Evolutionary conservation across 2,797 vertebrate species (phyloP).

Genomic region (Clarias platycephalus): DNA sequence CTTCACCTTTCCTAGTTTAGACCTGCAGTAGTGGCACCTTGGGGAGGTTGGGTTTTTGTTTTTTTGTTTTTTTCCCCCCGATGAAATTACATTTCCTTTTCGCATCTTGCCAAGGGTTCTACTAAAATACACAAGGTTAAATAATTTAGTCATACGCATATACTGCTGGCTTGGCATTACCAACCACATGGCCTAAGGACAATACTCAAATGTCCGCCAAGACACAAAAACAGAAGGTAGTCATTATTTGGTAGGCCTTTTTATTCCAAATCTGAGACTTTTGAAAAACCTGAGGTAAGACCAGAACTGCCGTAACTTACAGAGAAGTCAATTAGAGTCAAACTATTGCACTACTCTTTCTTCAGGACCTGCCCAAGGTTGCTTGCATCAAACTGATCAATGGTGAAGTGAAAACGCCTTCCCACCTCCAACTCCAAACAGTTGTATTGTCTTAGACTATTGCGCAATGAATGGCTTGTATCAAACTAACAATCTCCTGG

Average conservation of each 20-base stretch:
- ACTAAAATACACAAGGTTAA: neutral
- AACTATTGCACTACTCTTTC: neutral
- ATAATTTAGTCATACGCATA: neutral
- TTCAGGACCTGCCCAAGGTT: neutral
- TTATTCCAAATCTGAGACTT: neutral
- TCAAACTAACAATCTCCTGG: neutral
- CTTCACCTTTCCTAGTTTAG: slow-evolving; percentile 26
- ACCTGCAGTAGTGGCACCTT: neutral
- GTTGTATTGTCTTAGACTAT: neutral
- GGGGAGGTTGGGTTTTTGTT: neutral
- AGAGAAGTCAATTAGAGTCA: neutral
- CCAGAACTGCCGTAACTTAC: neutral
- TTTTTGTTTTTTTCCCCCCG: neutral
- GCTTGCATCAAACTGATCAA: neutral
- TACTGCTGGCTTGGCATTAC: neutral
- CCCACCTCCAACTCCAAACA: neutral
- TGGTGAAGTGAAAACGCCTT: too few relatives aligned
- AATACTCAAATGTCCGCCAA: neutral
- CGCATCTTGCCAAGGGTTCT: slow-evolving; percentile 1
- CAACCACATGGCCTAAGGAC: neutral
- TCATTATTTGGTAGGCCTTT: neutral
- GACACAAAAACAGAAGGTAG: neutral
- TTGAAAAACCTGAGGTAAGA: neutral
- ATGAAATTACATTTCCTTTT: neutral
- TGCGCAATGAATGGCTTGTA: neutral